Percentiles rank a stretch among this genome's conserved stretches.
These are phyloP conservation scores for Notamacropus eugenii DNA, from an alignment of 2,797 vertebrate genomes.

Conservation along the genomic window DNA sequence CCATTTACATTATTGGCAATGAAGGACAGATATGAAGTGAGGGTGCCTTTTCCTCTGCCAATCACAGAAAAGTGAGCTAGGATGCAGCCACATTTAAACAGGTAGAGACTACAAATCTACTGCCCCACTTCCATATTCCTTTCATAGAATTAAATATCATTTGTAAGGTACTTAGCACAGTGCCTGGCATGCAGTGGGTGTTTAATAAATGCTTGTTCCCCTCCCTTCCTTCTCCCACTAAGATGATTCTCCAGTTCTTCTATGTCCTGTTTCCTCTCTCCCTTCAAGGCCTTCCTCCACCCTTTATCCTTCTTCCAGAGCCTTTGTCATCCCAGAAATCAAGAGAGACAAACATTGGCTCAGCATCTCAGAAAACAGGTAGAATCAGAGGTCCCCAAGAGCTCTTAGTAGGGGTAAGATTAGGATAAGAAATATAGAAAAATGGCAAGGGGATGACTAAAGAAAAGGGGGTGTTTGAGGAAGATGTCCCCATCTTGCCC, in stretches of 20 bases:
- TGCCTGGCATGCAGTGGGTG: background rate
- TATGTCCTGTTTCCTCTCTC: background rate
- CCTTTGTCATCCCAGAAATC: background rate
- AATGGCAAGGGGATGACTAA: background rate
- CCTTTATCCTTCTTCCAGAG: background rate
- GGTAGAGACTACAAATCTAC: too few species aligned
- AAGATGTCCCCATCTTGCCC: background rate
- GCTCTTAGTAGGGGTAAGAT: background rate
- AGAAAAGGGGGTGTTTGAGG: background rate
- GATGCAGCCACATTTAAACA: rapidly evolving
- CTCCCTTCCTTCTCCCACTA: background rate
- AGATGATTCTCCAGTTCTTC: background rate
- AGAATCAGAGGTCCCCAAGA: background rate
- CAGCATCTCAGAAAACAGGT: background rate
- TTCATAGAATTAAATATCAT: background rate
- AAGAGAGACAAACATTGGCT: background rate
- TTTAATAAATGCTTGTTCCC: background rate
- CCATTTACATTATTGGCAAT: background rate
- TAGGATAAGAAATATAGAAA: background rate
- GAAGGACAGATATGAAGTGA: background rate
- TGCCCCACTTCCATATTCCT: background rate
- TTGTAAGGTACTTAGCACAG: background rate
- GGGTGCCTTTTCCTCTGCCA: background rate
- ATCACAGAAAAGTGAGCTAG: background rate
- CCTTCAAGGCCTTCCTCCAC: background rate